Evolutionary conservation across 1,140 invertebrate genomes (phyloP).

Genomic region (Charaxes varanes): DNA sequence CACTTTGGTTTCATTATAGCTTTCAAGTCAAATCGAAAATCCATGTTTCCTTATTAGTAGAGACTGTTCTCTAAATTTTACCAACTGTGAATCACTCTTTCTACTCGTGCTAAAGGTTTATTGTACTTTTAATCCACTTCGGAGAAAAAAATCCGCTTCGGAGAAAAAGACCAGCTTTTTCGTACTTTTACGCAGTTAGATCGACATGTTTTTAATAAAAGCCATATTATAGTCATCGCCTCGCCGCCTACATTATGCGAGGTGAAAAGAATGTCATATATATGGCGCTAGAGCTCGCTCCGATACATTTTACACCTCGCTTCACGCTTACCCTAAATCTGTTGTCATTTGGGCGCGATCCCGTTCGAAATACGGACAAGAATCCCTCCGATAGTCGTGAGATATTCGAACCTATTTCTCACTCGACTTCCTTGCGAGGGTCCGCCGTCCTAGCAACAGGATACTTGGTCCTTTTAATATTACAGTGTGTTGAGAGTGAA

Average conservation of each 20-base stretch:
- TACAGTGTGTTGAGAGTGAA: constrained; percentile 55
- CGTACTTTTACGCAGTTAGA: no score
- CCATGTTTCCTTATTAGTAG: no score
- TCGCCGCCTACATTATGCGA: constrained; percentile 57
- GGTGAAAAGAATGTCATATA: constrained; percentile 68
- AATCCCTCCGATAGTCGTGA: constrained; percentile 58
- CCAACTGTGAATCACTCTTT: no score
- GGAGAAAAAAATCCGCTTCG: no score
- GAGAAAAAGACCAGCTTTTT: no score
- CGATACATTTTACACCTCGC: constrained; percentile 69
- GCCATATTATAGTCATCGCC: constrained; percentile 54
- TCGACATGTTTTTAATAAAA: constrained; percentile 69
- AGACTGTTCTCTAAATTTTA: no score
- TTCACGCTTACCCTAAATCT: constrained; percentile 69
- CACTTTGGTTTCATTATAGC: no score
- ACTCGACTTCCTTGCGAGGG: constrained; percentile 32
- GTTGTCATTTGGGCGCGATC: constrained; percentile 66
- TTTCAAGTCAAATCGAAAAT: no score
- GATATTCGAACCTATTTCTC: constrained; percentile 64
- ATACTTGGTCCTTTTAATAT: constrained; percentile 56
- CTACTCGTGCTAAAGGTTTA: no score
- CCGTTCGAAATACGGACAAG: constrained; percentile 58
- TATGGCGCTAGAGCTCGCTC: constrained; percentile 50
- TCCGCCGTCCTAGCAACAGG: constrained; percentile 21
- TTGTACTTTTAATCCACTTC: no score